Evolutionary conservation across 2,888 invertebrate species (phyloP).

Genomic region (Dicycla oo): DNA sequence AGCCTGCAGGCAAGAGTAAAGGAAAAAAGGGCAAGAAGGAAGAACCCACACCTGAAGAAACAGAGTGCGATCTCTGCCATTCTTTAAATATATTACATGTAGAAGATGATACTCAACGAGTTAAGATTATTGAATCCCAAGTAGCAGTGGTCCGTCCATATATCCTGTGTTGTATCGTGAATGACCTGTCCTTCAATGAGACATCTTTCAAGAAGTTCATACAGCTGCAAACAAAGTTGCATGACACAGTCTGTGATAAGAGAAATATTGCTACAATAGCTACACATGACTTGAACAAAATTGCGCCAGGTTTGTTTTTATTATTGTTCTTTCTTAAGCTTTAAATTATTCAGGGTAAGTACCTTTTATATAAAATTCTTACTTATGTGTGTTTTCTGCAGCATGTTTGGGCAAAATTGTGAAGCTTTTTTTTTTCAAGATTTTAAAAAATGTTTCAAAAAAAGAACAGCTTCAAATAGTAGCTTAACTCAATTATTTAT

Average conservation of each 20-base stretch:
- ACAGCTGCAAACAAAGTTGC: constrained; percentile 94
- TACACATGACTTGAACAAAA: constrained; percentile 94
- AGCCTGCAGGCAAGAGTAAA: constrained; percentile 76
- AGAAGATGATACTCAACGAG: constrained; percentile 85
- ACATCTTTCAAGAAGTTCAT: constrained; percentile 94
- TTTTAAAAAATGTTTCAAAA: no score
- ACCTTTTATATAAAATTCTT: background rate
- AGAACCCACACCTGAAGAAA: constrained; percentile 75
- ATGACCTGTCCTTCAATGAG: constrained; percentile 91
- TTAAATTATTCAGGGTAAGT: background rate
- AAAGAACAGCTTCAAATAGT: background rate
- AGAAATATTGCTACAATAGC: constrained; percentile 95
- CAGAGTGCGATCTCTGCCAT: constrained; percentile 79
- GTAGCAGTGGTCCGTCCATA: constrained; percentile 92
- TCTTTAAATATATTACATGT: constrained; percentile 86
- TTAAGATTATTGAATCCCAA: constrained; percentile 89
- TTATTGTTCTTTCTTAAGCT: background rate
- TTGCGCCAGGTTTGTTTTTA: constrained; percentile 88
- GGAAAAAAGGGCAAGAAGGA: constrained; percentile 85
- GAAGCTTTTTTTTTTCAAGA: background rate
- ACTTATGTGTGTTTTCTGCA: background rate
- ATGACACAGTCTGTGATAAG: constrained; percentile 94
- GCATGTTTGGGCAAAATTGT: background rate
- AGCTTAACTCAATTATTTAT: background rate
- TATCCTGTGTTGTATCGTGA: constrained; percentile 93